Percentiles rank a stretch among this genome's conserved stretches.
Conservation (phyloP, 2,888 invertebrate genomes). For the Drosophila pseudotakahashii region DNA sequence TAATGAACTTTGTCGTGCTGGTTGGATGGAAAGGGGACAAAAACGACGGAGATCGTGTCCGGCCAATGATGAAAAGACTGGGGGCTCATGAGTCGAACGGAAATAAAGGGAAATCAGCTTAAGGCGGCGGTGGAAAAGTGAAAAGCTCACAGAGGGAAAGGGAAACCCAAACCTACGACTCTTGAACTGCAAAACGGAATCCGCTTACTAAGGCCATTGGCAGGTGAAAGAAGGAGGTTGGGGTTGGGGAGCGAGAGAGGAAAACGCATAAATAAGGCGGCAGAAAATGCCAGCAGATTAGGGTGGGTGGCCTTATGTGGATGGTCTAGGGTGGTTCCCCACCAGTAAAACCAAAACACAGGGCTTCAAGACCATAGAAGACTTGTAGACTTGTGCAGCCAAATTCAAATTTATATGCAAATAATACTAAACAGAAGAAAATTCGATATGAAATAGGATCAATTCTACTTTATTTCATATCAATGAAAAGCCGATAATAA, state of each 20-base stretch:
- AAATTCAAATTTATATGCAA: conserved; percentile 69
- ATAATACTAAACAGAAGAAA: no score
- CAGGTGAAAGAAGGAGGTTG: conserved; percentile 7
- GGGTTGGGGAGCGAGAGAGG: neutral
- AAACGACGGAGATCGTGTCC: neutral
- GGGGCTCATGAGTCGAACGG: conserved; percentile 29
- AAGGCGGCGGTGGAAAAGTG: conserved; percentile 36
- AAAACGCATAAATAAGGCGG: conserved; percentile 31
- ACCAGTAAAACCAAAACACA: neutral
- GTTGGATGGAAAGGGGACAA: neutral
- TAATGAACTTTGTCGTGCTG: conserved; percentile 62
- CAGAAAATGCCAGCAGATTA: conserved; percentile 10
- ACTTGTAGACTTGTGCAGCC: conserved; percentile 45
- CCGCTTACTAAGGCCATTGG: conserved; percentile 57
- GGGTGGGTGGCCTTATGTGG: neutral
- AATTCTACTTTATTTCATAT: no score
- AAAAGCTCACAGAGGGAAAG: neutral
- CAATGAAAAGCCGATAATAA: no score
- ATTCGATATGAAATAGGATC: no score
- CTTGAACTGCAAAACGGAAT: conserved; percentile 63
- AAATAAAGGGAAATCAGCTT: conserved; percentile 72
- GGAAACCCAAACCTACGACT: conserved; percentile 37
- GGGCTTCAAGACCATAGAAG: conserved; percentile 24
- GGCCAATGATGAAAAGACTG: conserved; percentile 6
- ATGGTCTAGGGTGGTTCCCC: neutral